phyloP scores from a whole-genome alignment of 2,888 invertebrate species.

The Congeria kusceri region DNA sequence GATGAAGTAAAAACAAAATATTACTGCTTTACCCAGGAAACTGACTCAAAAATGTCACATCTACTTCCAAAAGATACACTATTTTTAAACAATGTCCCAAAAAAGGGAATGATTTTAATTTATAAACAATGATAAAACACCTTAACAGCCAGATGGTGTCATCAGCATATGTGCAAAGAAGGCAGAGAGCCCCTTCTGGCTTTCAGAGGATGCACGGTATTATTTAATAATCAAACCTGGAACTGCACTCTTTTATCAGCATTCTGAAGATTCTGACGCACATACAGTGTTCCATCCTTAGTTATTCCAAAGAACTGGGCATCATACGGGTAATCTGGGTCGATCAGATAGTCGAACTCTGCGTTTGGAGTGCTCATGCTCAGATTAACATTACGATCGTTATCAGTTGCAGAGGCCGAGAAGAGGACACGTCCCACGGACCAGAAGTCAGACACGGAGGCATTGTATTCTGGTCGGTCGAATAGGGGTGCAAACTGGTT shows the following conservation, averaged over 20 bases:
- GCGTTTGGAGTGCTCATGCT: slow-evolving; percentile 77
- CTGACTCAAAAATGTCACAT: too few relatives aligned
- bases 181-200: too few relatives aligned
- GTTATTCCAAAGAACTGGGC: slow-evolving; percentile 71
- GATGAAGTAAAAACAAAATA: too few relatives aligned
- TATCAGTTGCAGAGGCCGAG: slow-evolving; percentile 68
- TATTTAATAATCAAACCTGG: slow-evolving; percentile 19
- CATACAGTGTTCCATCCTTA: slow-evolving; percentile 70
- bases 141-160: too few relatives aligned
- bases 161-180: too few relatives aligned
- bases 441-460: slow-evolving; percentile 63
- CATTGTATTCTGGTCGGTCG: slow-evolving; percentile 56
- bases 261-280: slow-evolving; percentile 56
- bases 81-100: too few relatives aligned
- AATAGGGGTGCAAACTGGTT: slow-evolving; percentile 78
- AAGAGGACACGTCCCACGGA: slow-evolving; percentile 67
- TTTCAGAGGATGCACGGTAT: too few relatives aligned
- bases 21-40: too few relatives aligned
- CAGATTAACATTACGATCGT: slow-evolving; percentile 59
- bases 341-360: slow-evolving; percentile 71
- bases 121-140: too few relatives aligned
- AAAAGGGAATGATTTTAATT: too few relatives aligned
- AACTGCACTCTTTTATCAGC: slow-evolving; percentile 39
- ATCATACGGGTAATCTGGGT: slow-evolving; percentile 65
- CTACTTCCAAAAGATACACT: too few relatives aligned